Conservation (phyloP, 1,140 invertebrate genomes). For the Zelostemma sp. region DNA sequence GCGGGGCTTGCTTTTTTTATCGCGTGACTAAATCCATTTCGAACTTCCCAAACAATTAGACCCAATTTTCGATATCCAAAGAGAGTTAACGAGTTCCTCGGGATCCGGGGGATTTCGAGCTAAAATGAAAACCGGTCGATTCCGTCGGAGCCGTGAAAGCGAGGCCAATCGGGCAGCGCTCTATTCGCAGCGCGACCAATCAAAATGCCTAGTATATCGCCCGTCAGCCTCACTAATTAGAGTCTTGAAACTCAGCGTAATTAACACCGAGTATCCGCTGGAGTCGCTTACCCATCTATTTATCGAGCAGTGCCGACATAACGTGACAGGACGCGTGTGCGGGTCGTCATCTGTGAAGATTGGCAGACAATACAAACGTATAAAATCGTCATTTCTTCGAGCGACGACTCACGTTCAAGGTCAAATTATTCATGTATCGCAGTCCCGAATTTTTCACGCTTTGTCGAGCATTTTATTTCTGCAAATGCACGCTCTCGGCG, state of each 20-base stretch:
- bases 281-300: conserved; percentile 67
- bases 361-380: too few species aligned
- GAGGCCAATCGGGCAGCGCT: conserved; percentile 57
- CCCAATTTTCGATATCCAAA: conserved; percentile 48
- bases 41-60: conserved; percentile 47
- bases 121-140: conserved; percentile 56
- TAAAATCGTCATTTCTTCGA: too few species aligned
- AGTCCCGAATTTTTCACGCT: conserved; percentile 16
- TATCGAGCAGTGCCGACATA: conserved; percentile 62
- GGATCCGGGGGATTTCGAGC: conserved; percentile 37
- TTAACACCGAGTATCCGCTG: conserved; percentile 67
- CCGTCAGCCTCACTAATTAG: conserved; percentile 69
- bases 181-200: conserved; percentile 64
- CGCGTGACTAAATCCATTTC: conserved; percentile 46
- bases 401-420: too few species aligned
- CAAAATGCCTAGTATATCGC: conserved; percentile 69
- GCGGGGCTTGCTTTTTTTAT: conserved; percentile 42
- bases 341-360: conserved; percentile 42
- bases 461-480: conserved; percentile 48
- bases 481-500: conserved; percentile 41
- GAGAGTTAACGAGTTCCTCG: conserved; percentile 48
- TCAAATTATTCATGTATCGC: too few species aligned
- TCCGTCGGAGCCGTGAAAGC: conserved; percentile 56
- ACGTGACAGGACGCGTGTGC: conserved; percentile 58
- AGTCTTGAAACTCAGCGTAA: conserved; percentile 70